Evolutionary conservation across 23 tunicate species (phyloP).

Genomic region (Botrylloides violaceus): DNA sequence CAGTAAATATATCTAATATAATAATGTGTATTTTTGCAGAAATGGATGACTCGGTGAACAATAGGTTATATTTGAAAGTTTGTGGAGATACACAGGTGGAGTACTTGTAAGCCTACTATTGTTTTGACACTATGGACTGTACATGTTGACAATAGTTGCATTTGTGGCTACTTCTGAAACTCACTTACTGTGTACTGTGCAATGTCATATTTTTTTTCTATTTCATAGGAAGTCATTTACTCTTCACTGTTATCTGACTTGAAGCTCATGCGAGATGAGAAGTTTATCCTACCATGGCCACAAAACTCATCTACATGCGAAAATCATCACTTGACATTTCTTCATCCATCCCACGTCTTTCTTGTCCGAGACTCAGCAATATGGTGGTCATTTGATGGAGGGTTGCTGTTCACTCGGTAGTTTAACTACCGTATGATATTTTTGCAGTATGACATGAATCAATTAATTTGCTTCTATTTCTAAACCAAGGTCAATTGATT

Average conservation of each 20-base stretch:
- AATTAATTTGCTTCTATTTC: not conserved
- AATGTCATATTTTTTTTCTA: too few relatives aligned
- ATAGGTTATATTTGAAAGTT: not conserved
- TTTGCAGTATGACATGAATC: not conserved
- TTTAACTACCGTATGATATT: not conserved
- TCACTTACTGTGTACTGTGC: too few relatives aligned
- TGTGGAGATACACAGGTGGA: not conserved
- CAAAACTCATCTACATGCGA: not conserved
- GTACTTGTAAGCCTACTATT: not conserved
- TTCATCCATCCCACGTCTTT: not conserved
- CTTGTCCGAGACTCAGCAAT: not conserved
- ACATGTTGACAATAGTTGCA: not conserved
- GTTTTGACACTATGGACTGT: too few relatives aligned
- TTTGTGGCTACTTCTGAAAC: too few relatives aligned
- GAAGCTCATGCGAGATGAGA: not conserved
- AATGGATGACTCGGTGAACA: not conserved
- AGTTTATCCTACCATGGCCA: not conserved
- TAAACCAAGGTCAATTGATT: not conserved
- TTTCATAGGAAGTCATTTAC: not conserved
- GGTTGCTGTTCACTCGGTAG: not conserved
- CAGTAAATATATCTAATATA: not conserved
- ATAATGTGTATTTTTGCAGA: not conserved
- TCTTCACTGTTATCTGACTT: not conserved
- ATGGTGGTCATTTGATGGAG: not conserved
- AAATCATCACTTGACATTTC: not conserved